Base-by-base conservation (phyloP, 2,888 invertebrate species). In the Tipula lateralis region DNA sequence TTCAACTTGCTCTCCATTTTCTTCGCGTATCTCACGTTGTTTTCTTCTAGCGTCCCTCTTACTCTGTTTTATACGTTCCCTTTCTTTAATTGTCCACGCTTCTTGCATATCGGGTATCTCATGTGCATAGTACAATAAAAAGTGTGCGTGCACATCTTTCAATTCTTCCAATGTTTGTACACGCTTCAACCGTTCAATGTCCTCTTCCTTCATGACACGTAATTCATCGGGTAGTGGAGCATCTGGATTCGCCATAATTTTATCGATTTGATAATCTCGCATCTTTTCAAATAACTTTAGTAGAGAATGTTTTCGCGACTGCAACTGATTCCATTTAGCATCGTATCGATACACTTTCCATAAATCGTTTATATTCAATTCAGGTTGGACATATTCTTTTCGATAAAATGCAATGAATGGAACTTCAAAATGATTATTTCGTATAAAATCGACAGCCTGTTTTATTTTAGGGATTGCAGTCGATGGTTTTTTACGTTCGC, bases 331-430 rank as follows among this genome's bases (percentile, higher is more conserved):
- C 96, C 97, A 98, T 91, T 97, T 97, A 84, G 96, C 97, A 89
- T 99, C 99, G 89, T 93, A 97, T 88, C 96, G 95, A 91, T 97
- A 99, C n/a, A 99, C 96, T 89, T 96, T 97, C 99, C 99, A 99
- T 34, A 99, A 91, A 88, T 99, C 99, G 87, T 97, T 97, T 84
- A 98, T 97, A 87, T 94, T 96, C 29, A 99, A 91, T 88, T 99
- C 98, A 0, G 98, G 97, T 87, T 96, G 95, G 0, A 99, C 97
- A 87, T 98, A 98, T 89, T 99, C 99, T 90, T 99, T 99, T 30
- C 99, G 93, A 89, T 99, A 99, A 90, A 98, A 99, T 0, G 98
- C 97, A 87, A 99, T 99, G 90, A 99, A 99, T 0, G 99, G 99
- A 80, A 99, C 98, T 91, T 99, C 99, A 86, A 98, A 92, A 83